Conservation (phyloP, 1,140 invertebrate species). For the Melanaphis sacchari region DNA sequence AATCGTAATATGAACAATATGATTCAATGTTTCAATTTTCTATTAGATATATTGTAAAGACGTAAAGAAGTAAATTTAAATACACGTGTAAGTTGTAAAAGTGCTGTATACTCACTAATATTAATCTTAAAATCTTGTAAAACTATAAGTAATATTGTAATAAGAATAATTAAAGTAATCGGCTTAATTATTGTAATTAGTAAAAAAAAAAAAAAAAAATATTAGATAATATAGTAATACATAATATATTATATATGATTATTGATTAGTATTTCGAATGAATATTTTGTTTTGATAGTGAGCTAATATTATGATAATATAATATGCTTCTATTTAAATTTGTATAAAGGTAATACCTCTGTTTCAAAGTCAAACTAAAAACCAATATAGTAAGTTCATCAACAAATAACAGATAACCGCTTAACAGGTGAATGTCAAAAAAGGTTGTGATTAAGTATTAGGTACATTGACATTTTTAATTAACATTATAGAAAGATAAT, state of each 20-base stretch:
- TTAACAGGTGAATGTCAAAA: conserved; percentile 31
- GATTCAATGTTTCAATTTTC: background rate
- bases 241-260: background rate
- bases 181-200: background rate
- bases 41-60: background rate
- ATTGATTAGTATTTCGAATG: background rate
- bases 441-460: conserved; percentile 15
- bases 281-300: background rate
- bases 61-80: background rate
- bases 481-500: background rate
- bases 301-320: background rate
- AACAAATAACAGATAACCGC: background rate
- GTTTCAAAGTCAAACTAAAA: background rate
- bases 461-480: conserved; percentile 28
- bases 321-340: background rate
- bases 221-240: background rate
- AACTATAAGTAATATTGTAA: background rate
- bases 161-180: background rate
- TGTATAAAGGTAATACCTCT: background rate
- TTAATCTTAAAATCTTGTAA: too few species aligned
- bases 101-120: background rate
- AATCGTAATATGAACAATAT: too few species aligned
- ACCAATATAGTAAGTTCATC: background rate
- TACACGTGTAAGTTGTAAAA: background rate
- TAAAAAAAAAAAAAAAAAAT: background rate